Percentiles rank a stretch among this genome's conserved stretches.
phyloP scores from a whole-genome alignment of 2,888 invertebrate species.

The Caenorhabditis zanzibari region DNA sequence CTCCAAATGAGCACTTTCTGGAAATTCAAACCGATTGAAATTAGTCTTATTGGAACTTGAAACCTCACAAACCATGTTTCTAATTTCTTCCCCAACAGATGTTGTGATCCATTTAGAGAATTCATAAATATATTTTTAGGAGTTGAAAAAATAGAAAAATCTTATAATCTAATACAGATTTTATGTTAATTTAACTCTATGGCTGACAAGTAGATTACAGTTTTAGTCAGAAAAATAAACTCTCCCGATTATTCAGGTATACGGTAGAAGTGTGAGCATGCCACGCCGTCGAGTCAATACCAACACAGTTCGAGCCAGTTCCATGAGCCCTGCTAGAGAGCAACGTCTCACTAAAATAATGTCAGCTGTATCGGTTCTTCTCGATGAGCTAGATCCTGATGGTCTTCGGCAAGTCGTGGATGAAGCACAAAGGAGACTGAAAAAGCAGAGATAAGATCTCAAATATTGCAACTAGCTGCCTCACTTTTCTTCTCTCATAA shows the following conservation, averaged over 20 bases:
- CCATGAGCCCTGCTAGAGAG: conserved; percentile 74
- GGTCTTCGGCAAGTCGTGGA: conserved; percentile 74
- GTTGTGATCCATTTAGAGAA: too few species aligned
- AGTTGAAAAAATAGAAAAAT: too few species aligned
- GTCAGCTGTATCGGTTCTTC: conserved; percentile 75
- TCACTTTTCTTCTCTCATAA: conserved; percentile 4
- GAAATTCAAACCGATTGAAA: too few species aligned
- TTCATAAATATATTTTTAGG: too few species aligned
- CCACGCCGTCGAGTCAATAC: conserved; percentile 63
- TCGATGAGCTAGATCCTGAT: conserved; percentile 78
- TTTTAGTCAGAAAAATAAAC: too few species aligned
- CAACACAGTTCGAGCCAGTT: conserved; percentile 53
- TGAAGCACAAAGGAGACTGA: conserved; percentile 77
- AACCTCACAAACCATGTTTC: too few species aligned
- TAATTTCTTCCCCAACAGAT: too few species aligned
- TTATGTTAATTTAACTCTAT: too few species aligned
- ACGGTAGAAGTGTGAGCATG: conserved; percentile 62
- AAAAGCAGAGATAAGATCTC: conserved; percentile 73
- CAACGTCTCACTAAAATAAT: conserved; percentile 76
- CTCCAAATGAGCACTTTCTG: too few species aligned
- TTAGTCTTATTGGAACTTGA: too few species aligned
- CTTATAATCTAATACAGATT: too few species aligned
- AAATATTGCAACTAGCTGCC: neutral
- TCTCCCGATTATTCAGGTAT: conserved; percentile 18
- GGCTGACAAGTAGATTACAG: too few species aligned